phyloP scores from a whole-genome alignment of 2,888 invertebrate species.

The Netelia virgata region DNA sequence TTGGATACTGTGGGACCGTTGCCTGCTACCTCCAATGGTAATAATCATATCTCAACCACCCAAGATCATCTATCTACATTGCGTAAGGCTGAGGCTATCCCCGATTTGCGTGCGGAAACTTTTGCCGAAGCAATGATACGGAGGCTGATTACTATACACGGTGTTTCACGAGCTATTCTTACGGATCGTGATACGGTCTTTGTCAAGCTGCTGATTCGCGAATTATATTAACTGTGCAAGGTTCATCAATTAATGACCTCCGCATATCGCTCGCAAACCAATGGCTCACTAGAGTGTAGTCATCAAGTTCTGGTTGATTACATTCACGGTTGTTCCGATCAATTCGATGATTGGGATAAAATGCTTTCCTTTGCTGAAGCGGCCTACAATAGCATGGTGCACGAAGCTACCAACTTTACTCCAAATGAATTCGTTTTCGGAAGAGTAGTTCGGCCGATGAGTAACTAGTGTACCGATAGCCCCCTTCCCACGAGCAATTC shows the following conservation, averaged over 20 bases:
- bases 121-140: constrained; percentile 47
- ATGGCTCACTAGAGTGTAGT: too few relatives aligned
- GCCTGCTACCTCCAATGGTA: constrained; percentile 40
- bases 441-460: neutral
- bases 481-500: neutral
- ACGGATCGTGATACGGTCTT: constrained; percentile 49
- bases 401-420: constrained; percentile 7
- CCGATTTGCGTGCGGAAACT: neutral
- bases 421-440: neutral
- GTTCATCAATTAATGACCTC: neutral
- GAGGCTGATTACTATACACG: constrained; percentile 30
- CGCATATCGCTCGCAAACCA: too few relatives aligned
- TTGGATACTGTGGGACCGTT: constrained; percentile 11
- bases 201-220: constrained; percentile 33
- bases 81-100: neutral
- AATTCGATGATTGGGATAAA: neutral
- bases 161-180: constrained; percentile 48
- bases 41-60: constrained; percentile 61
- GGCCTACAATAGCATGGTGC: neutral
- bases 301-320: too few relatives aligned
- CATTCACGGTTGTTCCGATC: neutral
- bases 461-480: neutral
- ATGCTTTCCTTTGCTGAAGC: neutral
- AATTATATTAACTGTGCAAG: neutral
- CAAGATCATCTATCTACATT: constrained; percentile 53